Conservation (phyloP, 2,888 invertebrate species). For the Dasypolia templi region DNA sequence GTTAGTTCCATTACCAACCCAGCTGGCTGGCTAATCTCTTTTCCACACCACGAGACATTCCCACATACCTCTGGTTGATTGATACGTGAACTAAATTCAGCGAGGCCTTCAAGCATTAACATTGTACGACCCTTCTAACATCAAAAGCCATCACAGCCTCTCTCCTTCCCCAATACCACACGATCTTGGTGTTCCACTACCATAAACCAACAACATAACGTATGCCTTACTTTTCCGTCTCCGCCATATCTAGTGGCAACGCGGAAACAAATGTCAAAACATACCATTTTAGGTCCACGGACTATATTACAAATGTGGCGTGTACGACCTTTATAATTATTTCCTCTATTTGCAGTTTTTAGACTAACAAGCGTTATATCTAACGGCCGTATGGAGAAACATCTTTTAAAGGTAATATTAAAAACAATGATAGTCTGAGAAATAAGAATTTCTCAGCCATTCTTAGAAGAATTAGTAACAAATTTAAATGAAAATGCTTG, state of each 20-base stretch:
- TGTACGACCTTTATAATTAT: constrained; percentile 53
- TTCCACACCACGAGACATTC: not conserved
- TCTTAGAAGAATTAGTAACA: not conserved
- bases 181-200: constrained; percentile 26
- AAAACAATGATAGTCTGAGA: not conserved
- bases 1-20: not conserved
- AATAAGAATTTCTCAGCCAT: no score
- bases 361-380: constrained; percentile 23
- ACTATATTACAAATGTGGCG: constrained; percentile 39
- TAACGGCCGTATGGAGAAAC: not conserved
- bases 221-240: constrained; percentile 53
- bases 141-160: not conserved
- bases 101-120: not conserved
- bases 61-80: not conserved
- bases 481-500: not conserved
- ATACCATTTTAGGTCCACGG: constrained; percentile 43
- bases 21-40: not conserved
- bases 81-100: not conserved
- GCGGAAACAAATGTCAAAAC: constrained; percentile 63
- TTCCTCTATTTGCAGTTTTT: constrained; percentile 56
- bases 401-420: not conserved
- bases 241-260: constrained; percentile 58
- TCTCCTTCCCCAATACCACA: constrained; percentile 2
- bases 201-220: constrained; percentile 52
- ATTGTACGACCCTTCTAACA: not conserved